Evolutionary conservation across 2,888 invertebrate species (phyloP).

Genomic region (Dysmachus trigonus): DNA sequence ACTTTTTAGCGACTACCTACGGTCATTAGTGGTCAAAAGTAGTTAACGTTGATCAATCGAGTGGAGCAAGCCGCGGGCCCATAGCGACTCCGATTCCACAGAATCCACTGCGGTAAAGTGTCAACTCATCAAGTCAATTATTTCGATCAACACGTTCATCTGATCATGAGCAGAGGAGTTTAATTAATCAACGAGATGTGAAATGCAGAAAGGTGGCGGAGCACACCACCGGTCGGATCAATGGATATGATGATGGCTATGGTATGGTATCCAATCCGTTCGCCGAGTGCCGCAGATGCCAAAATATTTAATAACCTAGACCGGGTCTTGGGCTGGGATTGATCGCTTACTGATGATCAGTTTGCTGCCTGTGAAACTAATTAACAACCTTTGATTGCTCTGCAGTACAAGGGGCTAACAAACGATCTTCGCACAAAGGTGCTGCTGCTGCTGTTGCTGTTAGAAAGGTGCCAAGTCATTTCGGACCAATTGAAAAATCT

Average conservation of each 20-base stretch:
- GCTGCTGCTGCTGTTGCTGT: conserved; percentile 36
- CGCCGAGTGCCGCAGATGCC: conserved; percentile 15
- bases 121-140: conserved; percentile 46
- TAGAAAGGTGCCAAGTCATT: conserved; percentile 36
- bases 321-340: background rate
- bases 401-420: conserved; percentile 34
- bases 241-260: background rate
- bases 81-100: background rate
- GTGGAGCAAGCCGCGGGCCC: background rate
- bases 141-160: conserved; percentile 45
- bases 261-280: background rate
- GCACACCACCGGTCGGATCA: background rate
- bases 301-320: conserved; percentile 44
- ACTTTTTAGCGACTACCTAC: conserved; percentile 2
- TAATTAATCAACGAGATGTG: conserved; percentile 43
- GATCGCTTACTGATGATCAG: conserved; percentile 39
- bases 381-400: conserved; percentile 44
- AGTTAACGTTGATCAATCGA: conserved; percentile 22
- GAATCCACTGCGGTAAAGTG: conserved; percentile 27
- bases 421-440: conserved; percentile 20
- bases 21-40: conserved; percentile 24
- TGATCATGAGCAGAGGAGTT: conserved; percentile 45
- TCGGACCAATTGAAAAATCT: conserved; percentile 35
- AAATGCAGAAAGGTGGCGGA: conserved; percentile 3
- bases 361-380: conserved; percentile 45